Evolutionary conservation across 1,140 invertebrate species (phyloP).

Genomic region (Psilanteris sp.): DNA sequence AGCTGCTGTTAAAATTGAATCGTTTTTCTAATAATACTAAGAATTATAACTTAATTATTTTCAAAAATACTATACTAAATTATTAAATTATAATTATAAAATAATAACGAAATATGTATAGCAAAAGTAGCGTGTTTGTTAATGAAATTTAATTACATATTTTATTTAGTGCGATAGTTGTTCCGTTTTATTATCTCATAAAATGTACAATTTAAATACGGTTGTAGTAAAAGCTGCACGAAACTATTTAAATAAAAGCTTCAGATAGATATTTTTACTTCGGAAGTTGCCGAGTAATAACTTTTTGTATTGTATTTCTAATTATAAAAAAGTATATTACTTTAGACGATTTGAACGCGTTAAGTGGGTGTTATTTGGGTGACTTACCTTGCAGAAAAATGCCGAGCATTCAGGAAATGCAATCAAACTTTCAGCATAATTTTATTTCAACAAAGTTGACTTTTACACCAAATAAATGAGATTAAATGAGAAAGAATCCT

Average conservation of each 20-base stretch:
- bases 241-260: constrained; percentile 50
- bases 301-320: constrained; percentile 41
- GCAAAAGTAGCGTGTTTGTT: too few relatives aligned
- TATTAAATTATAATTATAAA: too few relatives aligned
- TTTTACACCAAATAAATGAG: constrained; percentile 27
- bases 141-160: constrained; percentile 31
- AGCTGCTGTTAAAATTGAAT: too few relatives aligned
- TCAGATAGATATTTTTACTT: constrained; percentile 15
- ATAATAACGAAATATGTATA: too few relatives aligned
- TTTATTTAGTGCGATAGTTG: background rate
- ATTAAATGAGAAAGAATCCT: constrained; percentile 40
- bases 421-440: constrained; percentile 56
- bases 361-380: constrained; percentile 47
- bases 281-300: constrained; percentile 20
- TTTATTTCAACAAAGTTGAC: constrained; percentile 45
- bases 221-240: constrained; percentile 4
- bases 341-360: constrained; percentile 25
- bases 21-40: too few relatives aligned
- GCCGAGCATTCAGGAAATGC: constrained; percentile 43
- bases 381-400: constrained; percentile 36
- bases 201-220: constrained; percentile 2
- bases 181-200: constrained; percentile 28
- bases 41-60: too few relatives aligned
- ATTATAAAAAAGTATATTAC: constrained; percentile 47
- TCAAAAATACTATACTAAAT: too few relatives aligned